A percentile compares a stretch with the other conserved stretches of the same genome.
Evolutionary conservation across 2,113 vertebrate species (phyloP).

Genomic region (Gymnobelideus leadbeateri): DNA sequence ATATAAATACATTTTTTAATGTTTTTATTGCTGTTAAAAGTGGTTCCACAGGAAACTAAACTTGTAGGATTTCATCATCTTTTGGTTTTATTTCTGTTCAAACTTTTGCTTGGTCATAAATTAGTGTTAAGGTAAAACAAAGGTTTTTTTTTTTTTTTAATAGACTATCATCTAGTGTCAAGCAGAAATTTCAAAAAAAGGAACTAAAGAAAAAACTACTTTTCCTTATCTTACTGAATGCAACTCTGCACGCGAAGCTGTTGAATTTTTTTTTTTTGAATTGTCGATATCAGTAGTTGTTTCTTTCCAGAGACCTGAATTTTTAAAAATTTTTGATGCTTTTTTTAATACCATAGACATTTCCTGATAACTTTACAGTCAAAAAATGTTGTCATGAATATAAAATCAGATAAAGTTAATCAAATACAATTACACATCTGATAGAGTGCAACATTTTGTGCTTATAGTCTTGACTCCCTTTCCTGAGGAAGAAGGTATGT

Average conservation of each 20-base stretch:
- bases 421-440: not conserved
- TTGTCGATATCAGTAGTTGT: too few relatives aligned
- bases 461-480: not conserved
- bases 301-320: not conserved
- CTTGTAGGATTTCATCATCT: not conserved
- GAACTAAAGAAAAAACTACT: not conserved
- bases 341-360: not conserved
- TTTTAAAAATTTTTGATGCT: not conserved
- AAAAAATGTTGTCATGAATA: not conserved
- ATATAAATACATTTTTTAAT: not conserved
- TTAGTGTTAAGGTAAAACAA: not conserved
- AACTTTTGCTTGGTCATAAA: not conserved
- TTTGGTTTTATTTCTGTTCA: not conserved
- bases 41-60: not conserved
- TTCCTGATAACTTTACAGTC: not conserved
- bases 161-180: not conserved
- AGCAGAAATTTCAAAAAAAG: not conserved
- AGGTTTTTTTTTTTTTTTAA: not conserved
- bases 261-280: not conserved
- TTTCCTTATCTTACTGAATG: not conserved
- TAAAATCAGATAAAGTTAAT: not conserved
- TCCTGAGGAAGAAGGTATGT: not conserved
- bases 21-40: not conserved
- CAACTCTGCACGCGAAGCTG: not conserved
- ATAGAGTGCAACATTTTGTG: not conserved